Conservation (phyloP, 2,797 vertebrate species). For the Semotilus atromaculatus region DNA sequence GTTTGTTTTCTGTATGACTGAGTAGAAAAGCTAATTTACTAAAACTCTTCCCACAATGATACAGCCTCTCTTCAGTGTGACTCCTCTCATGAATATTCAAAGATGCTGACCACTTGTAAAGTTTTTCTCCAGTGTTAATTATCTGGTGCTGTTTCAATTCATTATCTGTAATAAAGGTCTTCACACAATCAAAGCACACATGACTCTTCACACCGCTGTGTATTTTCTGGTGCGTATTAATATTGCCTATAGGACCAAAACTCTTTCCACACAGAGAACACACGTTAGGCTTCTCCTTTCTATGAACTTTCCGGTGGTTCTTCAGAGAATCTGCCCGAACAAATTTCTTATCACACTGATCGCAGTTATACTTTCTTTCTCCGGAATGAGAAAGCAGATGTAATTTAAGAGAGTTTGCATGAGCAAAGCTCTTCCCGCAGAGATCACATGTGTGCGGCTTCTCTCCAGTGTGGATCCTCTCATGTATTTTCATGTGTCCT, state of each 20-base stretch:
- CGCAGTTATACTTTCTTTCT: not conserved
- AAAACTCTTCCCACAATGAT: not conserved
- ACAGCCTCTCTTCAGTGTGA: not conserved
- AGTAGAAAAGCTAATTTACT: slow-evolving; percentile 12
- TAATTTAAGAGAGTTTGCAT: not conserved
- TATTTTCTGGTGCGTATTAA: not conserved
- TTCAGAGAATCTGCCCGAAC: not conserved
- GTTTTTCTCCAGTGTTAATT: not conserved
- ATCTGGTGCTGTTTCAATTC: not conserved
- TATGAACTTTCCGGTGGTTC: not conserved
- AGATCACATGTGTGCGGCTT: not conserved
- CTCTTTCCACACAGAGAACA: not conserved
- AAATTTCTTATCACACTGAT: not conserved
- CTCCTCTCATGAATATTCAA: not conserved
- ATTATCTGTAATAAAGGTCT: not conserved
- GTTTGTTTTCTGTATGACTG: not conserved
- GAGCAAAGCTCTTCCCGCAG: not conserved
- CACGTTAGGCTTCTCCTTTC: not conserved
- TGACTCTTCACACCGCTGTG: not conserved
- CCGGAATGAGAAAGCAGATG: not conserved
- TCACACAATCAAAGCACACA: not conserved
- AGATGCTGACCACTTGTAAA: not conserved
- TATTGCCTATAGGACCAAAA: not conserved
- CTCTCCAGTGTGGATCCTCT: not conserved
- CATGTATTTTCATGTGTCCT: not conserved